Conservation (phyloP, 2,113 vertebrate species). For the Phocoena sinus region DNA sequence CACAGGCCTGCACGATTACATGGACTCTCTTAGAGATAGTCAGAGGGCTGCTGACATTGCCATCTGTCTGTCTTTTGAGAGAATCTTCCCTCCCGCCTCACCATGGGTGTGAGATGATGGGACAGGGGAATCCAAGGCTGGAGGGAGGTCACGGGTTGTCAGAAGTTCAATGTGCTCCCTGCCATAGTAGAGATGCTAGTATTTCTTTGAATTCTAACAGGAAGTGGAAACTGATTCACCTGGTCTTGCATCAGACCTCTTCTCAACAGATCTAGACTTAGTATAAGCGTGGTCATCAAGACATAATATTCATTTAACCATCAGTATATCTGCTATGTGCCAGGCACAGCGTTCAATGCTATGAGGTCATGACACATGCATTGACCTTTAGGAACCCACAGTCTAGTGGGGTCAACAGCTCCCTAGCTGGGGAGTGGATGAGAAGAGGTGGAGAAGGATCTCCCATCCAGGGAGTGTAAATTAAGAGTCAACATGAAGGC, state of each 20-base stretch:
- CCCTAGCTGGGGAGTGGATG: accelerated
- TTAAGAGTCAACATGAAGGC: background rate
- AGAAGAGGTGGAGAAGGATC: background rate
- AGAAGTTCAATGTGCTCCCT: background rate
- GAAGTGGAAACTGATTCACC: background rate
- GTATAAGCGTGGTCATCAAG: background rate
- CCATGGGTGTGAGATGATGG: background rate
- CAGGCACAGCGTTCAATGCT: background rate
- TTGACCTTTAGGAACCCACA: background rate
- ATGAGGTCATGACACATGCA: background rate
- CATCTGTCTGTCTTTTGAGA: background rate
- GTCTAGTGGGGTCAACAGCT: background rate
- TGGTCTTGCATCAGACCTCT: background rate
- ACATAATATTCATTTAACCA: background rate
- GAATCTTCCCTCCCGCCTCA: background rate
- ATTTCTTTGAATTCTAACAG: background rate
- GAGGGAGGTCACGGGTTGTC: background rate
- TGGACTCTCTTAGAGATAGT: background rate
- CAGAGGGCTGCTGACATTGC: no score
- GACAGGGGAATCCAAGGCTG: background rate
- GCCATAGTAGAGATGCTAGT: background rate
- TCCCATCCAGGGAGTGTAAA: background rate
- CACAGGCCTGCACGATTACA: background rate
- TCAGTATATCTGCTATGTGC: no score
- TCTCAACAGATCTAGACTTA: background rate